phyloP scores from a whole-genome alignment of 2,797 vertebrate species.

The Coregonus suidteri region DNA sequence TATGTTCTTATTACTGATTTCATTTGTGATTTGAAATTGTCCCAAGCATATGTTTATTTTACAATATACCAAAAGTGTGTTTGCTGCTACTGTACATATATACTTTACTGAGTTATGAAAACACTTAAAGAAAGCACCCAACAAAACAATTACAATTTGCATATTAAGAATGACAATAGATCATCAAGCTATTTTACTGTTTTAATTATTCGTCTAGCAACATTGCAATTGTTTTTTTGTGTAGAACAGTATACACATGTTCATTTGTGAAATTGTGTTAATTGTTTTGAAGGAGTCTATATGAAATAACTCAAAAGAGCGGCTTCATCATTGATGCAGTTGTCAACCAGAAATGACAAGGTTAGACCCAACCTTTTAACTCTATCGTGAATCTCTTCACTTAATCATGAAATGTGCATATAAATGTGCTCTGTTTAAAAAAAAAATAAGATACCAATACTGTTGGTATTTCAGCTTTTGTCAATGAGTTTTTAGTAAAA shows the following conservation, averaged over 20 bases:
- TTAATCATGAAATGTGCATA: background rate
- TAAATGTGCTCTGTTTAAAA: background rate
- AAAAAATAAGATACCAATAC: background rate
- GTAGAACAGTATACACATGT: slow-evolving; percentile 34
- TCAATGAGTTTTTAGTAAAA: slow-evolving; percentile 73
- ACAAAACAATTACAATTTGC: slow-evolving; percentile 43
- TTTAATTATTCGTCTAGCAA: slow-evolving; percentile 61
- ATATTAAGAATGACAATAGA: slow-evolving; percentile 45
- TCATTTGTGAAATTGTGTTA: slow-evolving; percentile 21
- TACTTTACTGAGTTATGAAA: slow-evolving; percentile 56
- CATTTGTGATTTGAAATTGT: slow-evolving; percentile 61
- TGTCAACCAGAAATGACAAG: background rate
- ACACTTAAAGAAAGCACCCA: slow-evolving; percentile 31
- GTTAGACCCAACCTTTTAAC: background rate
- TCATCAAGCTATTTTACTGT: slow-evolving; percentile 62
- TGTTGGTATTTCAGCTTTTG: background rate
- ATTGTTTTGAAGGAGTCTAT: slow-evolving; percentile 55
- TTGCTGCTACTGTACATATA: slow-evolving; percentile 81
- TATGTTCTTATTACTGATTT: slow-evolving; percentile 38
- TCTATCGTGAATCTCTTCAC: background rate
- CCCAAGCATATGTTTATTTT: slow-evolving; percentile 46
- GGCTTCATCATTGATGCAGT: background rate
- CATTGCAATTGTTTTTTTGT: slow-evolving; percentile 50
- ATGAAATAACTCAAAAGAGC: background rate
- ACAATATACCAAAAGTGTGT: slow-evolving; percentile 77